phyloP scores from a whole-genome alignment of 2,888 invertebrate species.

The Boloria selene region DNA sequence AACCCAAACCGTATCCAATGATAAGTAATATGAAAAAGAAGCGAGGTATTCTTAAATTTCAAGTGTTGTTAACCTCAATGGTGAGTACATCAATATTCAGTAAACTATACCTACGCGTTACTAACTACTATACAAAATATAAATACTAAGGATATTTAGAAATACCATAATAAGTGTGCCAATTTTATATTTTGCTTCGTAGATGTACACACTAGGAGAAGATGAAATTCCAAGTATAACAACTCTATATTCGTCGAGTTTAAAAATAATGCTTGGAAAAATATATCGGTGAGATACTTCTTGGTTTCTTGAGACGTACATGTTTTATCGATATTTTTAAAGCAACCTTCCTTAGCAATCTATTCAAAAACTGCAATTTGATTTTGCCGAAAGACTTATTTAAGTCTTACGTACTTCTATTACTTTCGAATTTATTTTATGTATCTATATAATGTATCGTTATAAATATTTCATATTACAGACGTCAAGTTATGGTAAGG shows the following conservation, averaged over 20 bases:
- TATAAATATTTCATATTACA: too few species aligned
- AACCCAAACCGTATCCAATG: conserved; percentile 72
- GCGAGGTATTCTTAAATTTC: conserved; percentile 74
- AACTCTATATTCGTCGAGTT: conserved; percentile 83
- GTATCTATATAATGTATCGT: not conserved
- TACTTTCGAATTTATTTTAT: too few species aligned
- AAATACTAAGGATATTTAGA: not conserved
- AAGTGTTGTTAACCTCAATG: conserved; percentile 69
- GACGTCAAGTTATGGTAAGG: conserved; percentile 78
- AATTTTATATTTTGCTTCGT: conserved; percentile 26
- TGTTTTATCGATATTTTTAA: not conserved
- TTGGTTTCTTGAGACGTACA: not conserved
- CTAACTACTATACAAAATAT: too few species aligned
- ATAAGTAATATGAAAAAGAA: conserved; percentile 76
- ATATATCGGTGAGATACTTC: conserved; percentile 54
- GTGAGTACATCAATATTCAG: conserved; percentile 63
- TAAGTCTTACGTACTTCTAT: too few species aligned
- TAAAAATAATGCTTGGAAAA: conserved; percentile 70
- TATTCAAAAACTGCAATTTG: too few species aligned
- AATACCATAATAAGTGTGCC: not conserved
- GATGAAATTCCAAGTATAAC: conserved; percentile 88
- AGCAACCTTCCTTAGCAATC: too few species aligned
- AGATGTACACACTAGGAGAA: conserved; percentile 85
- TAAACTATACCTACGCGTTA: too few species aligned
- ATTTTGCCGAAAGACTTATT: too few species aligned